phyloP scores from a whole-genome alignment of 2,113 vertebrate species.

The Meles meles region DNA sequence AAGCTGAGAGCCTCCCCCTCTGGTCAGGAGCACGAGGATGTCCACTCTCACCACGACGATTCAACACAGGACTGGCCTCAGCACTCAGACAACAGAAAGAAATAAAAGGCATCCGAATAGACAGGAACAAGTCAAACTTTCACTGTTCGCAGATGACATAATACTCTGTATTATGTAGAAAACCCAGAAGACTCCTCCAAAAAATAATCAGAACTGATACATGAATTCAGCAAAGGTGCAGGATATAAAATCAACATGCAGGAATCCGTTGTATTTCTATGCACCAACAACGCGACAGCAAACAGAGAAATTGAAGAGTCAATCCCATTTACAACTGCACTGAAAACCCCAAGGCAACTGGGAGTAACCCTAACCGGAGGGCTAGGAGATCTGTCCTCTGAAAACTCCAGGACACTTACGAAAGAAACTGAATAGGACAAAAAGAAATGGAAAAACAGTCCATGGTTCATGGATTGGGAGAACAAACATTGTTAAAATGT shows the following conservation, averaged over 20 bases:
- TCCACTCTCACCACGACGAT: neutral
- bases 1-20: neutral
- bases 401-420: neutral
- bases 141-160: neutral
- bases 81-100: neutral
- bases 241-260: neutral
- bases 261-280: neutral
- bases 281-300: neutral
- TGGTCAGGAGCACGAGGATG: neutral
- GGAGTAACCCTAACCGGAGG: neutral
- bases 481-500: neutral
- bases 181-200: neutral
- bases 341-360: neutral
- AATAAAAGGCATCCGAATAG: neutral
- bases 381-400: neutral
- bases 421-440: neutral
- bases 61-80: neutral
- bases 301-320: neutral
- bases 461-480: neutral
- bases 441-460: neutral
- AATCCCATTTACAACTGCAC: neutral
- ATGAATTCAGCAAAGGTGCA: neutral
- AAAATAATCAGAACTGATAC: neutral
- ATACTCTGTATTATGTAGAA: neutral
- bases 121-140: neutral